Base-by-base conservation (phyloP, 2,888 invertebrate species). In the Tanytarsus gracilentus region DNA sequence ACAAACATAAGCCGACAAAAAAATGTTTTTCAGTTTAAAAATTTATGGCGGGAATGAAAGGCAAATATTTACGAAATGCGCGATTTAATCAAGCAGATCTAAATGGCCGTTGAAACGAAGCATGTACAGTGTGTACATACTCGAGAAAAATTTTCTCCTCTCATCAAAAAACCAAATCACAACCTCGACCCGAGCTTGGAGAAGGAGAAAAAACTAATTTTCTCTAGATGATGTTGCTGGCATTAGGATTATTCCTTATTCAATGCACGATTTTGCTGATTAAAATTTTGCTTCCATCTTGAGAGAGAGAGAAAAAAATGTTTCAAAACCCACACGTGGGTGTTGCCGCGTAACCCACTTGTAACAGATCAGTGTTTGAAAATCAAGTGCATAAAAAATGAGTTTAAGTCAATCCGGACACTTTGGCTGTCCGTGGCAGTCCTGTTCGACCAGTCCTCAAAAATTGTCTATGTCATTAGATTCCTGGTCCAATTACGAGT, bases 21-120 rank as follows among this genome's bases (percentile, higher is more conserved):
- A 33, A 5, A 44, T 1, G 18, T 44, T 44, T 40, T 27, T 26
- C 27, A 4, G 18, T 6, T 16, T 25, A 33, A 52, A 39, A 39
- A 56, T 44, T 56, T 44, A 18, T 44, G 5, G 21, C 11, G 18
- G 25, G 18, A 56, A 44, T 56, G 25, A 39, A 56, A 56, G 33
- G 18, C 44, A 56, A 56, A 56, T 56, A 56, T 56, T 56, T 56
- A n/a, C n/a, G 33, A 33, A 44, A 40, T 40, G 56, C 44, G 18
- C 27, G 56, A 56, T 18, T 44, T 44, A 18, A 23, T 11, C n/a
- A 33, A 11, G 44, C 23, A 23, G 21, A 23, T 18, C 44, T 44
- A 23, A n/a, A n/a, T n/a, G 23, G 6, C n/a, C 9, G 25, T 23
- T 27, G n/a, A 23, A 16, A 52, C 50, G 50, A 23, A 44, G 44